Evolutionary conservation across 2,888 invertebrate genomes (phyloP).

Genomic region (Oxyteleia sp.): DNA sequence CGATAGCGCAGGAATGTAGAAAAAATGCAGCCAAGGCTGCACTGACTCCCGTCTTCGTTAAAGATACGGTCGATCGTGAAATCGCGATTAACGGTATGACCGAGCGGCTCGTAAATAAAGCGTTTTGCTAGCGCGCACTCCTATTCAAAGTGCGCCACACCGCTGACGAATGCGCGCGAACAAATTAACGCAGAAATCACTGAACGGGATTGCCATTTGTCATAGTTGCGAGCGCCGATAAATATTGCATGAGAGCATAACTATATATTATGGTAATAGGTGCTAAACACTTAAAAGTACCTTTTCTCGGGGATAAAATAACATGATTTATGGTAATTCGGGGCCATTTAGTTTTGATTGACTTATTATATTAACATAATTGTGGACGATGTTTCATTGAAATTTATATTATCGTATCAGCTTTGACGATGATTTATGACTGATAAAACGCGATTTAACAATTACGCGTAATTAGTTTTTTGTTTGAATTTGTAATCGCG

Average conservation of each 20-base stretch:
- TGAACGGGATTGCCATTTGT: slow-evolving; percentile 27
- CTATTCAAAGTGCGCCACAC: neutral
- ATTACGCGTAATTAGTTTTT: neutral
- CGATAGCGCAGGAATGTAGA: slow-evolving; percentile 49
- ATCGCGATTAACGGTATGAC: slow-evolving; percentile 62
- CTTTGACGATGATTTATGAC: slow-evolving; percentile 26
- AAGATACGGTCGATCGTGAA: slow-evolving; percentile 62
- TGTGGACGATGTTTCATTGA: slow-evolving; percentile 29
- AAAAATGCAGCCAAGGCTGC: slow-evolving; percentile 44
- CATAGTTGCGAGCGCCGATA: slow-evolving; percentile 26
- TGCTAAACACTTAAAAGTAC: slow-evolving; percentile 38
- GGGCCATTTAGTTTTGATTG: slow-evolving; percentile 50
- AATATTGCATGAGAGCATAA: slow-evolving; percentile 37
- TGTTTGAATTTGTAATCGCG: neutral
- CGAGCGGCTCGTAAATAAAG: slow-evolving; percentile 48
- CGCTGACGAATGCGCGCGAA: slow-evolving; percentile 17
- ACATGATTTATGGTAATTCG: slow-evolving; percentile 49
- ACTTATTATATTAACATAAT: slow-evolving; percentile 59
- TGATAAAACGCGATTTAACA: slow-evolving; percentile 8
- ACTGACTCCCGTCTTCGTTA: slow-evolving; percentile 46
- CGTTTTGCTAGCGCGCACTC: slow-evolving; percentile 29
- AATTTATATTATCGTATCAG: slow-evolving; percentile 29
- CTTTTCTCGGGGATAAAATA: slow-evolving; percentile 47
- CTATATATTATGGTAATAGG: slow-evolving; percentile 51
- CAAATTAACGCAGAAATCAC: slow-evolving; percentile 38